Evolutionary conservation across 2,113 vertebrate genomes (phyloP), one percentile per base, ranked within the genome.

Genomic region (Polyodon spathula): DNA sequence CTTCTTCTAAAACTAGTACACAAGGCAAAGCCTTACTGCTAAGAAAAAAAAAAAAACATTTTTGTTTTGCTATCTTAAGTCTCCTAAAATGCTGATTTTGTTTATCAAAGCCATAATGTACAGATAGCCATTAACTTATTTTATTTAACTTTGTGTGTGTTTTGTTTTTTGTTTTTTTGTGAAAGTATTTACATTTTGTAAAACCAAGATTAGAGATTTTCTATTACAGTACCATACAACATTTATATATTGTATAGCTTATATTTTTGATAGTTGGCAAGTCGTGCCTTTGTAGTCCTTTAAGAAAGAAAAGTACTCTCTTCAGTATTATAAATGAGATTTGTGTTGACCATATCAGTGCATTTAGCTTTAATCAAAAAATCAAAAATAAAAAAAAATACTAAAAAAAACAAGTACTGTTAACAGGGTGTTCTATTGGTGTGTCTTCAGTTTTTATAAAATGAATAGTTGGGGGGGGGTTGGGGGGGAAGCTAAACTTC

Each of bases 371-470:
- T 77, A 81, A 71, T 78, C 73, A 67, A 75, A 68, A 75, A 76
- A 73, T 78, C 73, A 67, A 75, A 68, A 75, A 76, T 73, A 75
- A 81, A 74, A 76, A 66, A 72, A 66, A 74, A 58, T 74, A 71
- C 77, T 80, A 27, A 1, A 2, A 75, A 81, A 74, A 76, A 66
- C 71, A 66, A 74, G 55, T 74, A 71, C 77, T 80, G 4, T 63
- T 79, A 73, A 88, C 76, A 84, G 77, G 83, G 79, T 89, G 86
- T 86, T 83, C 77, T 85, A 79, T 88, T 81, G 76, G 69, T 82
- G 85, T 84, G 79, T 84, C 84, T 80, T 84, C 68, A 74, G 78
- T 84, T 91, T 86, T 84, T 84, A 76, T 86, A 86, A 76, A 75
- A 77, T 72, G 76, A 73, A 73, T 65, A 69, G 68, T 73, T 75